phyloP scores from a whole-genome alignment of 2,888 invertebrate species.

The Drosophila glabriapex region DNA sequence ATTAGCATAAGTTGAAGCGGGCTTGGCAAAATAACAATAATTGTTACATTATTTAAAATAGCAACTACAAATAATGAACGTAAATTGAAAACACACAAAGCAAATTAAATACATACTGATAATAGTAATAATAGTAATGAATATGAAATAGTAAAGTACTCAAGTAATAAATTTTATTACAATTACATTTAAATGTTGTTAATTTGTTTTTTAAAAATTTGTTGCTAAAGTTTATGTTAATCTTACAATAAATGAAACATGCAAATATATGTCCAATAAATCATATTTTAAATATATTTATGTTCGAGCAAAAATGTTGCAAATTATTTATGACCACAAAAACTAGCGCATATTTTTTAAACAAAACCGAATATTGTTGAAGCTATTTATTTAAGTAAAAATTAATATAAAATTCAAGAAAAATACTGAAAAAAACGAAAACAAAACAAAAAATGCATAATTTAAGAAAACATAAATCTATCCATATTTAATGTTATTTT shows the following conservation, averaged over 20 bases:
- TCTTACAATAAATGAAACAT: slow-evolving; percentile 43
- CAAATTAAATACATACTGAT: slow-evolving; percentile 31
- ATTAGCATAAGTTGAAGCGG: slow-evolving; percentile 68
- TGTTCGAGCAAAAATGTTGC: slow-evolving; percentile 22
- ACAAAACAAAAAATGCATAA: slow-evolving; percentile 22
- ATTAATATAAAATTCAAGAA: slow-evolving; percentile 9
- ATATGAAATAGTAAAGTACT: slow-evolving; percentile 68
- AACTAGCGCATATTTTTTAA: slow-evolving; percentile 15
- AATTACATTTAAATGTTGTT: slow-evolving; percentile 69
- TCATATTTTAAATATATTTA: slow-evolving; percentile 52
- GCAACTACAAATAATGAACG: slow-evolving; percentile 20
- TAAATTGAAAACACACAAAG: slow-evolving; percentile 40
- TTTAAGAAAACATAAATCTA: slow-evolving; percentile 31
- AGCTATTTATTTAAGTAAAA: slow-evolving; percentile 40
- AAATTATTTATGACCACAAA: slow-evolving; percentile 30
- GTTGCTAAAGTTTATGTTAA: slow-evolving; percentile 77
- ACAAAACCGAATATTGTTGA: slow-evolving; percentile 37
- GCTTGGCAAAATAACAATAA: slow-evolving; percentile 73
- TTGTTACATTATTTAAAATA: slow-evolving; percentile 37
- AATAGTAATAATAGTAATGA: slow-evolving; percentile 4
- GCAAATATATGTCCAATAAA: slow-evolving; percentile 39
- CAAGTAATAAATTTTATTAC: slow-evolving; percentile 74
- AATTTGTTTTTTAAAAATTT: slow-evolving; percentile 73
- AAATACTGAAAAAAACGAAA: background rate
- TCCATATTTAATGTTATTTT: slow-evolving; percentile 65